Evolutionary conservation across 2,797 vertebrate species (phyloP), one percentile per base, ranked within the genome.

Genomic region (Hypotaenidia philippensis): DNA sequence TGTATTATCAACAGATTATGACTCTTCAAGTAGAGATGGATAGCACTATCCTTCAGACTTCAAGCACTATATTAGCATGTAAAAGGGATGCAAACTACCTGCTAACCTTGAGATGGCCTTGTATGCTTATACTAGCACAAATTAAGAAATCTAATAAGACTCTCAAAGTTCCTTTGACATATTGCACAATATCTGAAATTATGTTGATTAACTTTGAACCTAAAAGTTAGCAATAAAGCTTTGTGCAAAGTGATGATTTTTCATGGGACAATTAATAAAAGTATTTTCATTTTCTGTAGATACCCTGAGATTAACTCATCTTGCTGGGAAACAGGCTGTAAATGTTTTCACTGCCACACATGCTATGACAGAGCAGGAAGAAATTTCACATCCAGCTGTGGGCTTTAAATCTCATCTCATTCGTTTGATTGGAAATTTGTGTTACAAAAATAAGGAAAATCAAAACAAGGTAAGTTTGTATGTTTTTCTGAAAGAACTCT

Each of bases 331-430:
- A 50, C 98, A 98, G 59, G 93, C 98, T 53, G 96, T 97, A 78
- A 99, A 99, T 68, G 79, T 99, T 83, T 99, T 99, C 95, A 99
- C 98, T 21, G 27, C 98, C 22, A 92, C 97, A 10, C 98, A 98
- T 57, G 97, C 98, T 87, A 94, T 98, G 83, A 98, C 97, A 44
- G 96, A 96, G 15, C 97, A 98, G 7, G 88, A 94, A 23, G 97
- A 97, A 36, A 34, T 97, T 56, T 93, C 96, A 1, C 98, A 95
- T 65, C 98, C 99, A 29, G 98, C 98, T 1, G 89, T 99, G 92
- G 99, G 98, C 75, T 99, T 99, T 87, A 99, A 99, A 97, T 99
- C 99, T 53, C 99, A 99, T 86, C 99, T 99, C 87, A 98, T 99
- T 87, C 98, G 99, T 44, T 98, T 99, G 72, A 99, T 99, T 68